These are phyloP conservation scores for Sitophilus oryzae DNA, from an alignment of 1,140 invertebrate species.

Conservation along the genomic window DNA sequence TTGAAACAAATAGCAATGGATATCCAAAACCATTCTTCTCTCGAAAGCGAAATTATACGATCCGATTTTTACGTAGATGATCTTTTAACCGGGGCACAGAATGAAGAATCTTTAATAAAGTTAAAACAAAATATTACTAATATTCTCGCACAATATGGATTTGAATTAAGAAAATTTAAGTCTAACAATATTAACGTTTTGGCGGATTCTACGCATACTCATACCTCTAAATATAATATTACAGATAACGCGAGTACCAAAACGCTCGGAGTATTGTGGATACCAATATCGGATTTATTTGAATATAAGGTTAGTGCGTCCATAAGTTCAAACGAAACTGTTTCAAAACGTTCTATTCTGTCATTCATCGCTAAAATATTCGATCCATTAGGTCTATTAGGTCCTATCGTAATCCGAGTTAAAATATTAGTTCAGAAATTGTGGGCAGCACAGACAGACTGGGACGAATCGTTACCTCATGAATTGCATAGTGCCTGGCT, in stretches of 20 bases:
- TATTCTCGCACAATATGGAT: slow-evolving; percentile 9
- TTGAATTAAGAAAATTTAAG: slow-evolving; percentile 32
- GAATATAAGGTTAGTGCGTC: slow-evolving; percentile 17
- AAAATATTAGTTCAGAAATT: slow-evolving; percentile 40
- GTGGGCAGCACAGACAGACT: slow-evolving; percentile 32
- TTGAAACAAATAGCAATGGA: slow-evolving; percentile 37
- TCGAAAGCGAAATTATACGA: slow-evolving; percentile 29
- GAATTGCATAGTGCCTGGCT: background rate
- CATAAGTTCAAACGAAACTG: background rate
- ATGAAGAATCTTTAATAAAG: background rate
- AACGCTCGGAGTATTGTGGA: slow-evolving; percentile 23
- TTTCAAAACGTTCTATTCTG: slow-evolving; percentile 35
- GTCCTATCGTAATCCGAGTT: slow-evolving; percentile 27
- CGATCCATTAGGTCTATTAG: slow-evolving; percentile 39
- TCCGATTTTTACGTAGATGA: slow-evolving; percentile 48
- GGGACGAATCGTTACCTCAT: slow-evolving; percentile 32
- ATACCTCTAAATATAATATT: slow-evolving; percentile 6
- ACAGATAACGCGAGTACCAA: slow-evolving; percentile 28
- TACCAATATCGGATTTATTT: slow-evolving; percentile 13
- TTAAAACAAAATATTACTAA: background rate
- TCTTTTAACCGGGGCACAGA: slow-evolving; percentile 37
- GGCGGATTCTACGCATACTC: slow-evolving; percentile 7
- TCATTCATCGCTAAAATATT: slow-evolving; percentile 26
- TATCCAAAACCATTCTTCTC: slow-evolving; percentile 24
- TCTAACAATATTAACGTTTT: slow-evolving; percentile 21